Base-by-base conservation (phyloP, 2,888 invertebrate genomes). In the Pammene fasciana region DNA sequence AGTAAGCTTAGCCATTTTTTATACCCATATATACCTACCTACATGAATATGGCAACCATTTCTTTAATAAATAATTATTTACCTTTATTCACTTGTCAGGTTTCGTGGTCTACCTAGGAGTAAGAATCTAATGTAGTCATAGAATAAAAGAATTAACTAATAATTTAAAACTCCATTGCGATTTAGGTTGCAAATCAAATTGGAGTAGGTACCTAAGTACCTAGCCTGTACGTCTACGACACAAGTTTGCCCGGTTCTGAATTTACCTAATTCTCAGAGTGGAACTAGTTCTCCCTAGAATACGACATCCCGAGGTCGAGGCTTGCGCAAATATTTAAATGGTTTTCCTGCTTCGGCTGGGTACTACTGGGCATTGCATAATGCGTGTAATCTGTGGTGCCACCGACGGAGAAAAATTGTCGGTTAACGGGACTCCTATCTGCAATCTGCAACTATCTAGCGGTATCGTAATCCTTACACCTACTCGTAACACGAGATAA, bases 271-370 rank as follows among this genome's bases (percentile, higher is more conserved):
- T 78, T 84, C 80, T 80, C 72, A 71, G 79, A 79, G 73, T 78
- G 75, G 83, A 90, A 90, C 89, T 72, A 83, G 90, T 91, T 87
- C 85, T 81, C 82, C 84, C 83, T 86, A 13, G 80, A 78, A 79
- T 78, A 80, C 81, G 78, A 79, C 80, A 85, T 87, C 86, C 85
- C 77, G 86, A 85, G 84, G 86, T 88, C 84, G 86, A 77, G 81
- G 80, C 84, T 88, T 89, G 88, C 87, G 89, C 83, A 89, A 88
- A 89, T 86, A 84, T 85, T 83, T 84, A 85, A 86, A 86, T 84
- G 75, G 79, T 83, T 89, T 89, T 88, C 88, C 86, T 87, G 85
- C 79, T 84, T 72, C 67, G 74, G 68, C 72, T 78, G 74, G 76
- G 78, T 79, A 59, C 16, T 79, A 59, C 16, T 43, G 64, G 68